Percentiles rank a stretch among this genome's conserved stretches.
phyloP scores from a whole-genome alignment of 2,888 invertebrate genomes.

The Laspeyria flexula region DNA sequence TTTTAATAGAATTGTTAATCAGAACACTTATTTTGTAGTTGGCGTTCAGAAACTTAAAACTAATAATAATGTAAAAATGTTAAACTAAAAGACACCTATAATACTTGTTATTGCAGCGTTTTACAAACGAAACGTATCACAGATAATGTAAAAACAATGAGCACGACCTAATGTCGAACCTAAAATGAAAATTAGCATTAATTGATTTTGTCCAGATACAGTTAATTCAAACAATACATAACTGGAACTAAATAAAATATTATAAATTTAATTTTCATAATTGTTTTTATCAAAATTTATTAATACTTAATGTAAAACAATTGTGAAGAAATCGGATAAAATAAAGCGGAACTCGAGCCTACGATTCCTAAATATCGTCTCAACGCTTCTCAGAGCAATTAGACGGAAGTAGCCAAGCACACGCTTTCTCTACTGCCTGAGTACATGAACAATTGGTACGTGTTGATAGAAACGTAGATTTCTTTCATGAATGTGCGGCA shows the following conservation, averaged over 20 bases:
- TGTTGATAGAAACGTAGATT: too few relatives aligned
- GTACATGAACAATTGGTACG: too few relatives aligned
- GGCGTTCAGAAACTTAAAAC: conserved; percentile 24
- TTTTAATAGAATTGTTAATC: neutral
- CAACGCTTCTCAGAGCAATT: too few relatives aligned
- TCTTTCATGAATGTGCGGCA: too few relatives aligned
- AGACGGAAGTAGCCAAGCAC: too few relatives aligned
- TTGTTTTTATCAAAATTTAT: too few relatives aligned
- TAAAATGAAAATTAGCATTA: conserved; percentile 29
- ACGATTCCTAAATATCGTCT: too few relatives aligned
- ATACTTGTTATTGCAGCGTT: conserved; percentile 75
- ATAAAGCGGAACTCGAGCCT: too few relatives aligned
- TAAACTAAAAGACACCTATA: conserved; percentile 54
- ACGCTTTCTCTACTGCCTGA: too few relatives aligned
- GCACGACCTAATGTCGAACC: conserved; percentile 46
- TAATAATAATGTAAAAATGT: conserved; percentile 10
- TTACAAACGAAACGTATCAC: conserved; percentile 80
- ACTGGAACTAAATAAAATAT: conserved; percentile 11
- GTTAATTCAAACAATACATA: conserved; percentile 24
- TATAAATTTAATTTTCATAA: neutral
- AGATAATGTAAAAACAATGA: conserved; percentile 73
- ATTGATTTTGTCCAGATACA: conserved; percentile 35
- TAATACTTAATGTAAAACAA: too few relatives aligned
- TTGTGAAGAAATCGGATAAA: too few relatives aligned
- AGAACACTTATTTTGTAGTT: neutral